Conservation (phyloP, 2,888 invertebrate species). For the Patella caerulea region DNA sequence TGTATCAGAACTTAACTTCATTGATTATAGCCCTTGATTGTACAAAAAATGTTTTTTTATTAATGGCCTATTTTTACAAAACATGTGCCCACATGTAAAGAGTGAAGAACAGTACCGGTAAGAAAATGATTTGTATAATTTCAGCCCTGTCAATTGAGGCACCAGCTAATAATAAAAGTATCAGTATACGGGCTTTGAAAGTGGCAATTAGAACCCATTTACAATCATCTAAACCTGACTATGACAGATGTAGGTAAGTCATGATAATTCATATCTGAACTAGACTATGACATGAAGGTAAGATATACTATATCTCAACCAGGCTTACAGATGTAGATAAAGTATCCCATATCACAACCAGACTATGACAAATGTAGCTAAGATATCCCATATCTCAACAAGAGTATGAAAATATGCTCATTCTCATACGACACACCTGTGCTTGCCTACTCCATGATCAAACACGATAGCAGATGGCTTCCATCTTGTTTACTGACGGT, state of each 20-base stretch:
- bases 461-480: no score
- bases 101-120: neutral
- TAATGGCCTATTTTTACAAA: no score
- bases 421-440: no score
- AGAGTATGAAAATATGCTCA: neutral
- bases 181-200: slow-evolving; percentile 63
- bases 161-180: slow-evolving; percentile 49
- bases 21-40: no score
- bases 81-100: no score
- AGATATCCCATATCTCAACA: neutral
- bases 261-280: neutral
- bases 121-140: neutral
- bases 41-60: no score
- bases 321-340: slow-evolving; percentile 64
- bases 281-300: slow-evolving; percentile 11
- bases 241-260: slow-evolving; percentile 60
- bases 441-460: no score
- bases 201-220: slow-evolving; percentile 66
- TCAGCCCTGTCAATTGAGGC: slow-evolving; percentile 59
- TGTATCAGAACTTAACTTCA: no score
- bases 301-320: slow-evolving; percentile 31
- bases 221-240: slow-evolving; percentile 53
- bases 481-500: no score
- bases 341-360: slow-evolving; percentile 33
- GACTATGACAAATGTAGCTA: slow-evolving; percentile 65